These are phyloP conservation scores for Emys orbicularis DNA, from an alignment of 2,797 vertebrate genomes.

Conservation along the genomic window DNA sequence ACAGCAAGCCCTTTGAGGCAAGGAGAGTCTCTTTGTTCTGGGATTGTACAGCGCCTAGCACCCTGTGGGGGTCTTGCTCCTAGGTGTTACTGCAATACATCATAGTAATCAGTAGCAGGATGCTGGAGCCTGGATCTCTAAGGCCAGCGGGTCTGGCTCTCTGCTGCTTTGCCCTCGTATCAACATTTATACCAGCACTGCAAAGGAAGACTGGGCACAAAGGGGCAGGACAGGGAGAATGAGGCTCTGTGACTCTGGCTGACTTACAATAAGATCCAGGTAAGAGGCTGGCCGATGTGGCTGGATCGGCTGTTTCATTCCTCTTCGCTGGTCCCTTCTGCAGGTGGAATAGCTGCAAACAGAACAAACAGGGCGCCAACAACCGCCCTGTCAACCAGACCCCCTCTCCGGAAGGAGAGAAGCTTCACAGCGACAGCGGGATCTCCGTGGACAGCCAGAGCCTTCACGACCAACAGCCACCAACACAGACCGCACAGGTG, in stretches of 20 bases:
- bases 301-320: neutral
- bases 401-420: slow-evolving; percentile 95
- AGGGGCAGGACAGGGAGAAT: neutral
- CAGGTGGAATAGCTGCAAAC: slow-evolving; percentile 99
- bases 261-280: neutral
- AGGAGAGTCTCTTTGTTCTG: neutral
- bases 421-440: slow-evolving; percentile 97
- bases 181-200: neutral
- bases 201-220: neutral
- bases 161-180: neutral
- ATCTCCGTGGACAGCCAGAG: slow-evolving; percentile 99
- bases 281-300: neutral
- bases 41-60: neutral
- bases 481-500: slow-evolving; percentile 85
- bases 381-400: slow-evolving; percentile 95
- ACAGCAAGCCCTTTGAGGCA: neutral
- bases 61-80: neutral
- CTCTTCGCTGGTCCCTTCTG: neutral
- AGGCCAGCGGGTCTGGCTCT: neutral
- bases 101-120: neutral
- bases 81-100: neutral
- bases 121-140: neutral
- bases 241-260: neutral
- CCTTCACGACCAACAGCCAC: slow-evolving; percentile 91
- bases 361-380: slow-evolving; percentile 96